Evolutionary conservation across 2,113 vertebrate species (phyloP).

Genomic region (Meleagris gallopavo): DNA sequence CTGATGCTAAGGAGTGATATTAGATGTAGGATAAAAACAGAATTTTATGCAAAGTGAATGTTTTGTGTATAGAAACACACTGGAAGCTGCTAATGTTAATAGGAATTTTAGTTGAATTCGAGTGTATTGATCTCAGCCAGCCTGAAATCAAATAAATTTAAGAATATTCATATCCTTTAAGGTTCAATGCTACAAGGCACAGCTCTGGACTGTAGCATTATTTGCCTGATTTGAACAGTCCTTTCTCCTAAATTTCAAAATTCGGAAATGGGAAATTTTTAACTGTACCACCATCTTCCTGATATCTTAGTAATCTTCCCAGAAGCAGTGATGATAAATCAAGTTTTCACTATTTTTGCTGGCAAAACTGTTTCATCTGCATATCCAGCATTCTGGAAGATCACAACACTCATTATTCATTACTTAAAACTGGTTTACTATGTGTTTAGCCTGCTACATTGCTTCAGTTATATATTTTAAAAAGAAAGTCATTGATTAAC

Average conservation of each 20-base stretch:
- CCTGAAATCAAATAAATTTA: background rate
- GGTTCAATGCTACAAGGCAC: background rate
- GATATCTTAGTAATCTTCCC: background rate
- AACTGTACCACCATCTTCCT: background rate
- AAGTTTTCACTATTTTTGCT: background rate
- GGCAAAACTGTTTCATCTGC: background rate
- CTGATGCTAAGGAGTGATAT: background rate
- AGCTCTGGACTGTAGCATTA: background rate
- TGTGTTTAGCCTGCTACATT: fast-evolving
- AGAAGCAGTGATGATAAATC: background rate
- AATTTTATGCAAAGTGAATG: background rate
- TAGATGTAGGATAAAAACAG: background rate
- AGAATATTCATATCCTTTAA: background rate
- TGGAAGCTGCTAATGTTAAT: background rate
- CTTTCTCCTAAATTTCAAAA: background rate
- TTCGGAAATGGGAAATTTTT: background rate
- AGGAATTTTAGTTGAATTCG: background rate
- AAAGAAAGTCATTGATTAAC: background rate
- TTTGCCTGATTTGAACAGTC: background rate
- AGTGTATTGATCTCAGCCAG: background rate
- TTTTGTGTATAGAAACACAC: background rate
- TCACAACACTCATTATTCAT: fast-evolving
- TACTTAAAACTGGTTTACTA: background rate
- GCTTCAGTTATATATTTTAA: background rate
- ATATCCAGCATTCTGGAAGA: background rate